Evolutionary conservation across 2,888 invertebrate genomes (phyloP), one percentile per base, ranked within the genome.

Genomic region (Lasioglossum vierecki): DNA sequence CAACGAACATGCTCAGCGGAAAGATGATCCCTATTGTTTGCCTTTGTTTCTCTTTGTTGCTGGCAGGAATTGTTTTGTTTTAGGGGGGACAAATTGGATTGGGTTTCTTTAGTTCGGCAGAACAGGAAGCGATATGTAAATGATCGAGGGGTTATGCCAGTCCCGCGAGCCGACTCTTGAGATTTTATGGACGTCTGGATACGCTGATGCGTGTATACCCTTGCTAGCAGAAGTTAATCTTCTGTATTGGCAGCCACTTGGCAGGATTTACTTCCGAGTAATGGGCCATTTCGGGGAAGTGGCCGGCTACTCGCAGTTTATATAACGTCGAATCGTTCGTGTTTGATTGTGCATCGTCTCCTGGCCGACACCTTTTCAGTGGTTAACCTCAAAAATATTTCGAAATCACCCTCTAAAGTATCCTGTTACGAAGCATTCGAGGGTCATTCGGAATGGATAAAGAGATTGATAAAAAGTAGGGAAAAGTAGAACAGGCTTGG

Each of bases 21-120:
- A 83, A 83, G 84, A 84, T 57, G 84, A 83, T 66, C 18, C 71
- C 22, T 2, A 53, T 30, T 49, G 41, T 71, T 71, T 71, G 15
- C n/a, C 13, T 26, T 70, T 26, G 11, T 3, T 18, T 53, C 53
- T 22, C 9, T 53, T 53, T 2, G 3, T 49, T 60, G 5, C 3
- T 35, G 4, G 1, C 26, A 13, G 11, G 26, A 26, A n/a, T 26
- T 63, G 22, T 46, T 35, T 39, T 18, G 30, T 44, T 63, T 18
- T 0, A 0, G 9, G 30, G 1, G 46, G 15, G 15, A 35, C 26
- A 41, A 8, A 68, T 26, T 63, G 68, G 76, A 46, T 77, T 39
- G 49, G 35, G 68, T 77, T 53, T 77, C 63, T 53, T 9, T 35
- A 30, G 68, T 15, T 30, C 66, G 68, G 76, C 39, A 68, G 26